Conservation (phyloP, 1,140 invertebrate species). For the Tetramorium simillimum region DNA sequence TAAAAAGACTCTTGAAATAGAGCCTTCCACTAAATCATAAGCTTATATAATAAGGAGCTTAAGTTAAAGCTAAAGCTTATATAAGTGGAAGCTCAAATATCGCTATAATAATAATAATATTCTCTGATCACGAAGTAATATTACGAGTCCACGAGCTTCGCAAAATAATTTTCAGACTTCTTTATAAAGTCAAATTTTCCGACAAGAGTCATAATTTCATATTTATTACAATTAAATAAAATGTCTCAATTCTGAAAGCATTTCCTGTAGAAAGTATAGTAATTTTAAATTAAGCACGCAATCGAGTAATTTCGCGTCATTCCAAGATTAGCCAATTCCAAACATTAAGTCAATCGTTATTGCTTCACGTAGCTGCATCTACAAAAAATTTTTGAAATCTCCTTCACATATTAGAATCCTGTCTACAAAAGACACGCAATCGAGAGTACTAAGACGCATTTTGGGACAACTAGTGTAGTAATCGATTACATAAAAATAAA, state of each 20-base stretch:
- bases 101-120: slow-evolving; percentile 15
- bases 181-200: background rate
- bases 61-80: slow-evolving; percentile 39
- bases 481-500: slow-evolving; percentile 2
- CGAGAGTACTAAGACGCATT: background rate
- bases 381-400: slow-evolving; percentile 14
- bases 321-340: background rate
- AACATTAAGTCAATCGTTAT: background rate
- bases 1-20: background rate
- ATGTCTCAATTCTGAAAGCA: background rate
- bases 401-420: background rate
- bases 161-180: background rate
- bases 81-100: slow-evolving; percentile 27
- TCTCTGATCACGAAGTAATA: background rate
- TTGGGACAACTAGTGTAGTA: background rate
- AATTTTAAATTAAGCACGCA: background rate
- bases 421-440: background rate
- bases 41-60: slow-evolving; percentile 44
- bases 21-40: slow-evolving; percentile 14
- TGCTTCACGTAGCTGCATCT: background rate
- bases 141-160: background rate
- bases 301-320: background rate
- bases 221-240: background rate
- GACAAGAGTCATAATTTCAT: background rate
- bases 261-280: background rate